Evolutionary conservation across 2,888 invertebrate species (phyloP).

Genomic region (Hermaeophaga mercurialis): DNA sequence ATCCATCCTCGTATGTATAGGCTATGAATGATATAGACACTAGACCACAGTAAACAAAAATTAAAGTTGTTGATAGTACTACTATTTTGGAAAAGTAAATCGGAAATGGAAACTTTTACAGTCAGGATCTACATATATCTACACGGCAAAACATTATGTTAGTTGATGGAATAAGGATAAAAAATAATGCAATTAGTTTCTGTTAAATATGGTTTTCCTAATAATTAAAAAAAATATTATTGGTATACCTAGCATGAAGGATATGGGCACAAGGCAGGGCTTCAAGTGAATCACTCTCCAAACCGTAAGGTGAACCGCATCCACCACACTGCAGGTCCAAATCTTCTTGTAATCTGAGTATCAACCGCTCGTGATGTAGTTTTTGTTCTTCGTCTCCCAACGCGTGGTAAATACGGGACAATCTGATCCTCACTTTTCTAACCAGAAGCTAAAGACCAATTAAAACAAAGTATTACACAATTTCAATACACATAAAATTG

Average conservation of each 20-base stretch:
- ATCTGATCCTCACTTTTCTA: constrained; percentile 75
- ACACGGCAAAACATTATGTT: too few relatives aligned
- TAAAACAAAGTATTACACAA: not conserved
- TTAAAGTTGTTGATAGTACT: too few relatives aligned
- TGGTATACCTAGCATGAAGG: constrained; percentile 77
- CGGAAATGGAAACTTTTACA: too few relatives aligned
- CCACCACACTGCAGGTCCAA: constrained; percentile 81
- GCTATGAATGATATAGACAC: too few relatives aligned
- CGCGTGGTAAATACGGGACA: constrained; percentile 81
- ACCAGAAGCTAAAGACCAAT: constrained; percentile 69
- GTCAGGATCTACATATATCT: too few relatives aligned
- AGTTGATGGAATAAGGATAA: too few relatives aligned
- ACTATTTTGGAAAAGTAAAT: too few relatives aligned
- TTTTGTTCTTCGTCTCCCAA: constrained; percentile 82
- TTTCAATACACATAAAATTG: not conserved
- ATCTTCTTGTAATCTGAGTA: constrained; percentile 67
- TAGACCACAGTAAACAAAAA: too few relatives aligned
- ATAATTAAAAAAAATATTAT: not conserved
- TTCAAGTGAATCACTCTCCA: constrained; percentile 75
- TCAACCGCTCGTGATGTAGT: constrained; percentile 75
- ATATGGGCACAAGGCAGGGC: constrained; percentile 87
- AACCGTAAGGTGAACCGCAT: constrained; percentile 78
- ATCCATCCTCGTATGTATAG: too few relatives aligned
- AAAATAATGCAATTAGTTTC: too few relatives aligned
- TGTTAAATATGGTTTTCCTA: not conserved